Percentiles rank a stretch among this genome's conserved stretches.
Evolutionary conservation across 2,113 vertebrate genomes (phyloP).

Genomic region (Alectura lathami): DNA sequence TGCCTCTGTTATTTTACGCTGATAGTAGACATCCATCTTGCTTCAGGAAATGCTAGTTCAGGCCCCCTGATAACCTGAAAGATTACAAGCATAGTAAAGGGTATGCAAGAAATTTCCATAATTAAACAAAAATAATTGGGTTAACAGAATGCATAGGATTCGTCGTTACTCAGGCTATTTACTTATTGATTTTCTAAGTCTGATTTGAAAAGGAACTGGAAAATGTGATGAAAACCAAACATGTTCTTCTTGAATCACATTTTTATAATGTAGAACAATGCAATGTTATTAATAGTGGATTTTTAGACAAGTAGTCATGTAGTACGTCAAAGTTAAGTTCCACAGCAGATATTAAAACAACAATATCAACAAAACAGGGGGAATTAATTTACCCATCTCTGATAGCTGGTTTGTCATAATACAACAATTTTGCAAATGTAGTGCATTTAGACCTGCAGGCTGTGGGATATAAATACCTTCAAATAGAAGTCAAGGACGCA

Average conservation of each 20-base stretch:
- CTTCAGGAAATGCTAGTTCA: slow-evolving; percentile 18
- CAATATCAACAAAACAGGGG: neutral
- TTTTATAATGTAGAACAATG: neutral
- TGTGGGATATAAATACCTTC: neutral
- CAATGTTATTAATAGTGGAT: neutral
- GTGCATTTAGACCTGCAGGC: neutral
- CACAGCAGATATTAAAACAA: neutral
- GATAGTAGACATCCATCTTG: neutral
- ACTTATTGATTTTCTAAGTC: neutral
- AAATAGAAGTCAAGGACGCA: neutral
- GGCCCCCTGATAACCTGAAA: slow-evolving; percentile 5
- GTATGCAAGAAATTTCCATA: slow-evolving; percentile 25
- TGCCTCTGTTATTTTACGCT: neutral
- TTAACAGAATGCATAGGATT: neutral
- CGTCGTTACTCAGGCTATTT: neutral
- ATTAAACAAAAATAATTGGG: slow-evolving; percentile 47
- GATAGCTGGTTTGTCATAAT: slow-evolving; percentile 26
- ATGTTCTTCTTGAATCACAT: neutral
- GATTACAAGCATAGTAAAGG: neutral
- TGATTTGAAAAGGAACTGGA: neutral
- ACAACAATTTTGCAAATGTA: slow-evolving; percentile 7
- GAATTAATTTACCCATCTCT: slow-evolving; percentile 1
- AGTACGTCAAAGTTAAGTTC: neutral
- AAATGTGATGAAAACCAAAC: neutral
- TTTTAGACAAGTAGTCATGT: slow-evolving; percentile 17